A percentile compares a stretch with the other conserved stretches of the same genome.
Evolutionary conservation across 53 echinoderm and acorn worm genomes (phyloP).

Genomic region (Echinarachnius parma): DNA sequence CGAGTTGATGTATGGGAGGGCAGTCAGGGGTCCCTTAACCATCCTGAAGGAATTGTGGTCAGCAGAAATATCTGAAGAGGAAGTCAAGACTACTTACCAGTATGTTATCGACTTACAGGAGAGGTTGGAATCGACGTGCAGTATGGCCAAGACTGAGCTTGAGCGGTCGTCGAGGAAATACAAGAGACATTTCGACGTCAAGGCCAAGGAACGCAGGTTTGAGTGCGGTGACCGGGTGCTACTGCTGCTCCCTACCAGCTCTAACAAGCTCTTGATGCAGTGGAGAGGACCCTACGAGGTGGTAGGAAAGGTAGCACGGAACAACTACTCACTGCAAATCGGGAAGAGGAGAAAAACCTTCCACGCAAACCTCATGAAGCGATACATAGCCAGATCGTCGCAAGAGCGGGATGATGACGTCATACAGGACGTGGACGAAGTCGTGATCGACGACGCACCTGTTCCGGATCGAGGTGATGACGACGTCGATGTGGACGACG

Average conservation of each 20-base stretch:
- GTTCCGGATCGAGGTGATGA: too few species aligned
- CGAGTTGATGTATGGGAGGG: constrained; percentile 19
- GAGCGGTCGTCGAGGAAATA: constrained; percentile 34
- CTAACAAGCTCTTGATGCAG: constrained; percentile 25
- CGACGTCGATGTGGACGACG: neutral
- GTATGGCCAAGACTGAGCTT: constrained; percentile 36
- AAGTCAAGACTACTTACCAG: constrained; percentile 46
- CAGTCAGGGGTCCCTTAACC: constrained; percentile 38
- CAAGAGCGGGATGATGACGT: neutral
- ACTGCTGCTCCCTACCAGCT: constrained; percentile 33
- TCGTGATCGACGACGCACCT: neutral
- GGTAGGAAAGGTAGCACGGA: neutral
- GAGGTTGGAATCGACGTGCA: constrained; percentile 38
- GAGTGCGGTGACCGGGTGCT: constrained; percentile 19
- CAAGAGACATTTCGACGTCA: constrained; percentile 31
- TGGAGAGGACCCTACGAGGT: constrained; percentile 45
- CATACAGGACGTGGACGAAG: neutral
- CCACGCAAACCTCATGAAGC: constrained; percentile 17
- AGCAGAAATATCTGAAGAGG: constrained; percentile 15
- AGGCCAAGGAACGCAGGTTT: constrained; percentile 19
- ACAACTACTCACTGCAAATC: constrained; percentile 14
- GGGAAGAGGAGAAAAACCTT: constrained; percentile 6
- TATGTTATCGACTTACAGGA: constrained; percentile 53
- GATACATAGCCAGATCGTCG: neutral
- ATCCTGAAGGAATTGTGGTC: constrained; percentile 54